Evolutionary conservation across 2,113 vertebrate genomes (phyloP).

Genomic region (Centropristis striata): DNA sequence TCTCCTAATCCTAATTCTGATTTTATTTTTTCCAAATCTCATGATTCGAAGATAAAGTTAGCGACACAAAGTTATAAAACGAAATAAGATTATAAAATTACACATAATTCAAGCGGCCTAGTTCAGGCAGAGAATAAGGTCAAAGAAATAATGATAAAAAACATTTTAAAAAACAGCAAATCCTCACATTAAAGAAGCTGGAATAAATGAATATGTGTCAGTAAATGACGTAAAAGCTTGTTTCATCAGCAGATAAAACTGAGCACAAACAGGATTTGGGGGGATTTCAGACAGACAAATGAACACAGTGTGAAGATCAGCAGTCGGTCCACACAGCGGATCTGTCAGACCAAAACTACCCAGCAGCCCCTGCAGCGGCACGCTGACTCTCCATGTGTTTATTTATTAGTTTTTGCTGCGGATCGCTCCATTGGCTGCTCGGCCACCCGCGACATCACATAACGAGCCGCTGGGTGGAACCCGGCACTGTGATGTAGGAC

Average conservation of each 20-base stretch:
- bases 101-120: too few species aligned
- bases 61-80: too few species aligned
- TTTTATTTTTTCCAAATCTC: too few species aligned
- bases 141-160: too few species aligned
- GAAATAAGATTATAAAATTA: too few species aligned
- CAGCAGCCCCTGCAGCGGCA: constrained; percentile 60
- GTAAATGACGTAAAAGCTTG: background rate
- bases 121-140: too few species aligned
- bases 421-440: constrained; percentile 61
- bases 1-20: too few species aligned
- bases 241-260: background rate
- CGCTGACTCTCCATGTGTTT: constrained; percentile 56
- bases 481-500: constrained; percentile 17
- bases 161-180: background rate
- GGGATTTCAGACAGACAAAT: constrained; percentile 52
- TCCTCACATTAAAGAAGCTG: background rate
- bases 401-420: constrained; percentile 50
- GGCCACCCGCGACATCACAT: constrained; percentile 52
- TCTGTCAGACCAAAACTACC: constrained; percentile 63
- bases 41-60: too few species aligned
- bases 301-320: constrained; percentile 50
- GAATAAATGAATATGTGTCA: background rate
- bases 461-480: constrained; percentile 7
- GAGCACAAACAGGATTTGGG: background rate
- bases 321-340: constrained; percentile 23